Evolutionary conservation across 2,888 invertebrate species (phyloP), one percentile per base, ranked within the genome.

Genomic region (Branchipolynoe longqiensis): DNA sequence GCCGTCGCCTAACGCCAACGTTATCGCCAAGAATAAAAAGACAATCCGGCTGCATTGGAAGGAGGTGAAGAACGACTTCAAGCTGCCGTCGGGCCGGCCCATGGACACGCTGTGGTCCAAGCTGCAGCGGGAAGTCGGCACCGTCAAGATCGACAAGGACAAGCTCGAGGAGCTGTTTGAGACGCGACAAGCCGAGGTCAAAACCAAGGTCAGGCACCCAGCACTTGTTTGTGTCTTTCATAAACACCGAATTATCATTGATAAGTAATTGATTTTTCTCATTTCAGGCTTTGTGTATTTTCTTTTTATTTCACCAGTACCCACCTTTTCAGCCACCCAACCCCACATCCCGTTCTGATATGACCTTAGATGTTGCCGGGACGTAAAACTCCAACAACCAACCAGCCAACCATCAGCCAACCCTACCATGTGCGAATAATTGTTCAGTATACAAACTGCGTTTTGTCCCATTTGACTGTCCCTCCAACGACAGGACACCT

Each of bases 31-130:
- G 88, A 98, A 96, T 92, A 98, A 98, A 94, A 93, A 99, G 93
- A 99, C 99, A 36, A 97, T 99, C 22, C 98, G 98, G 94, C 95
- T 99, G 83, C 99, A 99, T 94, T 99, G 99, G 99, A 97, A 97
- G 92, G 98, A 99, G 94, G 94, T 95, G 0, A 92, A 93, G 81
- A 90, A 74, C 1, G 88, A 89, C 62, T 88, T 87, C 82, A 83
- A 69, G 54, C 74, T 85, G 36, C 88, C 88, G 0, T 86, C 89
- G 0, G 89, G 89, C 12, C 36, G 85, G 85, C 90, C 91, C 12
- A 90, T 91, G 64, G 90, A 90, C 40, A 92, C 93, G 40, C 91
- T 93, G 85, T 93, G 93, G 93, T 92, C 90, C 82, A 90, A 92
- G 85, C 87, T 93, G 59, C 74, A 54, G 22, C 41, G 62, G 25